Evolutionary conservation across 1,140 invertebrate species (phyloP), one percentile per base, ranked within the genome.

Genomic region (Papilio xuthus): DNA sequence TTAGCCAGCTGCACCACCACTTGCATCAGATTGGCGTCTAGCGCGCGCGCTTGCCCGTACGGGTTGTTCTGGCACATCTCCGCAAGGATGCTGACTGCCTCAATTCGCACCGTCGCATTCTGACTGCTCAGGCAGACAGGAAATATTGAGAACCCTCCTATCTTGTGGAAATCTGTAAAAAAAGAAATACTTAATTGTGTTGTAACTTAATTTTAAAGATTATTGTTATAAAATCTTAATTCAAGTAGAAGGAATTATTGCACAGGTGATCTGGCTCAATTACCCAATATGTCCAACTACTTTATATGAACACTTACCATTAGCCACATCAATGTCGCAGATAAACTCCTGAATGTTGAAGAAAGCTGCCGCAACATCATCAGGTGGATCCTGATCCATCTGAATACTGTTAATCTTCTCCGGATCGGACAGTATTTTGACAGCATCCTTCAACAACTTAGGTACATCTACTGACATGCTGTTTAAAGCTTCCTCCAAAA

Each of bases 1-100:
- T 96, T 95, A 10, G 97, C 85, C 83, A 96, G 94, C n/a, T 94
- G 89, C n/a, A 97, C 81, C 20, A 97, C 88, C 37, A 95, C 92
- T 9, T 95, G 95, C 41, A 97, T 89, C 53, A 96, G 93, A 20
- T 95, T 95, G 44, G 94, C 94, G 83, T 97, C 95, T 2, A 97
- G 80, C 20, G 96, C 94, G 47, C 94, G 94, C 90, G 95, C 87
- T 88, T 98, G 97, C 86, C 96, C 97, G 84, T 95, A 96, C 0
- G 96, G 95, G 92, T 98, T 97, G 92, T 97, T 97, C 91, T 98
- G 97, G 69, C 96, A 96, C 23, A 97, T 83, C 83, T 96, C 96
- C 0, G 96, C 97, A 20, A 98, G 92, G 15, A 97, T 87, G 80
- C 96, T 94, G n/a, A 96, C 96, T 26, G 95, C 95, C 75, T 91